Evolutionary conservation across 2,888 invertebrate genomes (phyloP).

Genomic region (Drosophila paracracens): DNA sequence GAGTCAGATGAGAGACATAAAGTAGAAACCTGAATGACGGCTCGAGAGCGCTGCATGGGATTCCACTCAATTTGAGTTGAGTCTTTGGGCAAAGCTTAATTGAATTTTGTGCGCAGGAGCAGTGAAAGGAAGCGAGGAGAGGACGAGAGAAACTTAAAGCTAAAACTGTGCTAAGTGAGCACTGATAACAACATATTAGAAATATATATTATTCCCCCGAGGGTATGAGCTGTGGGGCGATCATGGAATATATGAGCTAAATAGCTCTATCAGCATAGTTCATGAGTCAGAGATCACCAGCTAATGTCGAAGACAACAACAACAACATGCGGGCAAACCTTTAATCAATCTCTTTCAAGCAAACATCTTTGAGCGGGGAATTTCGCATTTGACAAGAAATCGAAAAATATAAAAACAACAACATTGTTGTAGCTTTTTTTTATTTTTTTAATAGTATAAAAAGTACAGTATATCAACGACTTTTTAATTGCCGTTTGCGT

Average conservation of each 20-base stretch:
- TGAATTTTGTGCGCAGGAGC: constrained; percentile 74
- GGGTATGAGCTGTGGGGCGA: not conserved
- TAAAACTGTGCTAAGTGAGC: constrained; percentile 27
- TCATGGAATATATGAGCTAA: not conserved
- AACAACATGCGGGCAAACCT: not conserved
- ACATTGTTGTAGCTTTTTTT: not conserved
- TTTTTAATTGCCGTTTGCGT: not conserved
- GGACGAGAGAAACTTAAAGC: constrained; percentile 33
- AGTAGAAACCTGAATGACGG: constrained; percentile 13
- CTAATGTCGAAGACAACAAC: not conserved
- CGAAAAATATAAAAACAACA: not conserved
- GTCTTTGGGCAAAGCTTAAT: constrained; percentile 46
- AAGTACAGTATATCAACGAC: not conserved
- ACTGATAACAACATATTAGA: constrained; percentile 1
- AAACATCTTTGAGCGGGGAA: constrained; percentile 25
- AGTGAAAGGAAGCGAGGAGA: constrained; percentile 38
- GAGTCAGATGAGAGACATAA: constrained; percentile 2
- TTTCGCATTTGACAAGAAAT: constrained; percentile 40
- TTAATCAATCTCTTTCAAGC: constrained; percentile 6
- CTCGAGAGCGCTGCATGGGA: constrained; percentile 18
- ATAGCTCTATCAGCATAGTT: constrained; percentile 13
- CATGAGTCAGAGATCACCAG: constrained; percentile 3
- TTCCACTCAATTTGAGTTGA: constrained; percentile 47
- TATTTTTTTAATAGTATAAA: not conserved
- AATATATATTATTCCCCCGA: not conserved